phyloP scores from a whole-genome alignment of 2,113 vertebrate species.

The Amia ocellicauda region DNA sequence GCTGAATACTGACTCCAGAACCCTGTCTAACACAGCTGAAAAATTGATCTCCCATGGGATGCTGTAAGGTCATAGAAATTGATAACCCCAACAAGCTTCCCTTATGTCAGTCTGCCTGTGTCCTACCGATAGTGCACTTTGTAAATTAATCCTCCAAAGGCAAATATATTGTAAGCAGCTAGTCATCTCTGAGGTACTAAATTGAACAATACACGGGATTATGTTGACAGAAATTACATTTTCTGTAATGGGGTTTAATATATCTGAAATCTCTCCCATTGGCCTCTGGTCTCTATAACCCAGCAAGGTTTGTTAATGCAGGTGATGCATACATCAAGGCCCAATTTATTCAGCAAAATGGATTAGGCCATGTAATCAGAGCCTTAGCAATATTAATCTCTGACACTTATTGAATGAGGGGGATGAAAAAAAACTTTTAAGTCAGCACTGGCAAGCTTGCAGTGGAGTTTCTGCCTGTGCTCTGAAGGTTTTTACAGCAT shows the following conservation, averaged over 20 bases:
- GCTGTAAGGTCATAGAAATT: slow-evolving; percentile 77
- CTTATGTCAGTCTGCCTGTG: slow-evolving; percentile 70
- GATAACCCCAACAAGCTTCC: slow-evolving; percentile 86
- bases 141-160: slow-evolving; percentile 90
- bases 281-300: slow-evolving; percentile 52
- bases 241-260: slow-evolving; percentile 89
- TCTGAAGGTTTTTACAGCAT: slow-evolving; percentile 66
- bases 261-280: slow-evolving; percentile 74
- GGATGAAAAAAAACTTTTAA: slow-evolving; percentile 53
- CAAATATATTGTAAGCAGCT: slow-evolving; percentile 85
- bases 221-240: slow-evolving; percentile 91
- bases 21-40: slow-evolving; percentile 59
- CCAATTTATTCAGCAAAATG: slow-evolving; percentile 75
- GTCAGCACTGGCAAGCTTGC: slow-evolving; percentile 55
- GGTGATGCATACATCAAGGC: slow-evolving; percentile 67
- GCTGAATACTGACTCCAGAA: slow-evolving; percentile 16
- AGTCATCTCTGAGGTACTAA: slow-evolving; percentile 83
- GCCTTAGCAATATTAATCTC: slow-evolving; percentile 73
- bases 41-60: slow-evolving; percentile 80
- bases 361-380: slow-evolving; percentile 78
- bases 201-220: slow-evolving; percentile 89
- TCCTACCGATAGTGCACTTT: slow-evolving; percentile 71
- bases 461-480: slow-evolving; percentile 43
- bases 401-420: slow-evolving; percentile 63
- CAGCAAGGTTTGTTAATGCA: slow-evolving; percentile 67